Base-by-base conservation (phyloP, 1,140 invertebrate species). In the Solenopsis fugax region DNA sequence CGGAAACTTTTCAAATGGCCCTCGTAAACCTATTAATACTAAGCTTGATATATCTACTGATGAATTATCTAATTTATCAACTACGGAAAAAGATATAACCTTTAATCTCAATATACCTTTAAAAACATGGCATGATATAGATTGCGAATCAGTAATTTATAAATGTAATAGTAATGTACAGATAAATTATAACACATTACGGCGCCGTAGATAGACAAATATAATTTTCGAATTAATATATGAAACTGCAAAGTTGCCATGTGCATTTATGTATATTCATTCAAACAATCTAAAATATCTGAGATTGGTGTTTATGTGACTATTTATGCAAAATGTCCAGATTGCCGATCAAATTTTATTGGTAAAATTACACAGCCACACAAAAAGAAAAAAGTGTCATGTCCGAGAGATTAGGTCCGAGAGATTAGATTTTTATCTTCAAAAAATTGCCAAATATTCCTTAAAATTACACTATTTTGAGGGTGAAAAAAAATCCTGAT, bases 241-340 rank as follows among this genome's bases (percentile, higher is more conserved):
- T 21, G 4, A 73, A 73, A 29, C 16, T 37, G 6, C 18, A 3
- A 73, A 73, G 13, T 65, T 73, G 37, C 71, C 5, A 54, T 56
- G 52, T 21, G 50, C 29, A 34, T 73, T 73, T 56, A 73, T 73
- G 50, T n/a, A n/a, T n/a, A n/a, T n/a, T n/a, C n/a, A n/a, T 56
- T 73, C 12, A 75, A 75, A n/a, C 50, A 50, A 37, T 73, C 50
- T 7, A 73, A 73, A 54, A 34, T 73, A 54, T 73, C 50, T 56
- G 71, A 37, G n/a, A 73, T 18, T 10, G 50, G 29, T 2, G 37
- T 73, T 73, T 54, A 73, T 54, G 71, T 10, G n/a, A 73, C 50
- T 54, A 37, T 73, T 13, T 21, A 73, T 54, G 71, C 50, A 73
- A 73, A 56, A 56, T 73, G 29, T 37, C 71, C 71, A 37, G 50